Evolutionary conservation across 1,140 invertebrate species (phyloP).

Genomic region (Drosophila erecta): DNA sequence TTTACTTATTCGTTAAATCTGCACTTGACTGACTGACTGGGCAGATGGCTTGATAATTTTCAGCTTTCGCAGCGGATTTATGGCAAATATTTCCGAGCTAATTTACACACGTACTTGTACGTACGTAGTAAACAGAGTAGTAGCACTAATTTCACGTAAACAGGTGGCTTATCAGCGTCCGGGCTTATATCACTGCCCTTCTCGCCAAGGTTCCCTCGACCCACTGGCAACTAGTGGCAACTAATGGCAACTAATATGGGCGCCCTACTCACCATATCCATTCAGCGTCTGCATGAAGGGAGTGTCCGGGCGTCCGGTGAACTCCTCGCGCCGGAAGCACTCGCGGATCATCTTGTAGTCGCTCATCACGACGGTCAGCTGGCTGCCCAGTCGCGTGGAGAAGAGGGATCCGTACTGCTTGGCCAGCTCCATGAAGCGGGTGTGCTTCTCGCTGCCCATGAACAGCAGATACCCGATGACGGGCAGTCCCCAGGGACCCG

Average conservation of each 20-base stretch:
- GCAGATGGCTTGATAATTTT: slow-evolving; percentile 31
- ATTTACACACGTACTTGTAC: not conserved
- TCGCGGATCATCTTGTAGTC: slow-evolving; percentile 93
- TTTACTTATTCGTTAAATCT: not conserved
- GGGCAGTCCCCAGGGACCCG: slow-evolving; percentile 94
- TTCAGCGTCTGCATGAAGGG: slow-evolving; percentile 94
- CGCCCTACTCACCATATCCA: slow-evolving; percentile 91
- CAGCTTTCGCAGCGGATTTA: slow-evolving; percentile 23
- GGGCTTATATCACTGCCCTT: too few species aligned
- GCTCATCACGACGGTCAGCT: slow-evolving; percentile 93
- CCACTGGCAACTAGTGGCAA: too few species aligned
- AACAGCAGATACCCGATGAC: slow-evolving; percentile 93
- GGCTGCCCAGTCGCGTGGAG: slow-evolving; percentile 89
- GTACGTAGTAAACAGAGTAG: slow-evolving; percentile 22
- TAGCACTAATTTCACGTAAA: slow-evolving; percentile 9
- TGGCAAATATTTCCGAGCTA: slow-evolving; percentile 5
- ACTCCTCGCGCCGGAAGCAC: slow-evolving; percentile 93
- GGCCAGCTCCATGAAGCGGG: slow-evolving; percentile 90
- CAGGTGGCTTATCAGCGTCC: not conserved
- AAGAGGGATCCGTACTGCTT: slow-evolving; percentile 92
- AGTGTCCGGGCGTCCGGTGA: slow-evolving; percentile 93
- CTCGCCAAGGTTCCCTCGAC: too few species aligned
- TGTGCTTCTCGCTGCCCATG: slow-evolving; percentile 90
- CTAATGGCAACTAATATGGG: too few species aligned
- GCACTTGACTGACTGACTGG: slow-evolving; percentile 18